These are phyloP conservation scores for Eulacestoma nigropectus DNA, from an alignment of 2,113 vertebrate genomes.

Conservation along the genomic window DNA sequence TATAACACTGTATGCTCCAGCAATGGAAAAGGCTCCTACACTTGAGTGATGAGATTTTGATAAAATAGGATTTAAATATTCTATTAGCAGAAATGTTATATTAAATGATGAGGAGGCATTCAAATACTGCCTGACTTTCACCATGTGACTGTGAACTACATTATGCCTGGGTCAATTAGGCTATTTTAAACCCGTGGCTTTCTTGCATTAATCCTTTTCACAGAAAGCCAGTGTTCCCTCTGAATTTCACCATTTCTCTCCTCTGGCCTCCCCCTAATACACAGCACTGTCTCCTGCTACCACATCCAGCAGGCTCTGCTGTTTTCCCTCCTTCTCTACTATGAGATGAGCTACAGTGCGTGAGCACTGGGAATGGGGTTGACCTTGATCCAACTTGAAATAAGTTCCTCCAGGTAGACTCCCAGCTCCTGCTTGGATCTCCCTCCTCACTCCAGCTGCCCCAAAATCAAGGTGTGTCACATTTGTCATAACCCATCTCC, in stretches of 20 bases:
- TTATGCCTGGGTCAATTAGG: conserved; percentile 37
- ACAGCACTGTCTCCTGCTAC: not conserved
- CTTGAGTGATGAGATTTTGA: conserved; percentile 40
- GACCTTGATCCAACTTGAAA: not conserved
- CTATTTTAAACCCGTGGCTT: conserved; percentile 7
- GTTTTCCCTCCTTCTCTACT: not conserved
- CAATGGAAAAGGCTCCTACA: conserved; percentile 33
- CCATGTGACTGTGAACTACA: conserved; percentile 52
- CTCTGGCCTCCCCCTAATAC: not conserved
- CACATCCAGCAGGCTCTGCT: not conserved
- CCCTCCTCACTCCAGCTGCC: not conserved
- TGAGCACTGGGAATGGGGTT: not conserved
- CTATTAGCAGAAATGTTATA: conserved; percentile 17
- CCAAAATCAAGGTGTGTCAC: not conserved
- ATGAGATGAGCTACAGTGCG: not conserved
- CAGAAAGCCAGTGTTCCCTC: not conserved
- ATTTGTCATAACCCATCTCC: not conserved
- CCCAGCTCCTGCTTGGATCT: not conserved
- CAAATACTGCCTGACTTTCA: conserved; percentile 11
- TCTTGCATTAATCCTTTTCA: conserved; percentile 23
- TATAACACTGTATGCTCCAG: conserved; percentile 13
- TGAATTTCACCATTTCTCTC: conserved; percentile 19
- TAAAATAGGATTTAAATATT: conserved; percentile 46
- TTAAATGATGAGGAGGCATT: conserved; percentile 44
- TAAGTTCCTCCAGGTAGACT: not conserved